A percentile compares a stretch with the other conserved stretches of the same genome.
Conservation (phyloP, 2,888 invertebrate genomes). For the Meandrusa payeni region DNA sequence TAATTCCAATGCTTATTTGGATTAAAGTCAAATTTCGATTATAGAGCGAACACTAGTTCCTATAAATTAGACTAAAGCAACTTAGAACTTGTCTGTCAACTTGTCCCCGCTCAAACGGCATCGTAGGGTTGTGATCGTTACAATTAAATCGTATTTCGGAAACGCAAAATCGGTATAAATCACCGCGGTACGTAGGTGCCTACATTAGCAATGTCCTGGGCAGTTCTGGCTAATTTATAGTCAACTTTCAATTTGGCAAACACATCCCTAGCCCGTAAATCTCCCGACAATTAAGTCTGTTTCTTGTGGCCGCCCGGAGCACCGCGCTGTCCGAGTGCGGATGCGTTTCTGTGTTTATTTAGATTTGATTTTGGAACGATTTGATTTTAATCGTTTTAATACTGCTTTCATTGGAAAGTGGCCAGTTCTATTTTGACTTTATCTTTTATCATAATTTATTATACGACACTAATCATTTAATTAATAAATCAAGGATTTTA, state of each 20-base stretch:
- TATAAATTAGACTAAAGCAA: too few relatives aligned
- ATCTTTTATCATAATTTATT: too few relatives aligned
- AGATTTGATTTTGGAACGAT: slow-evolving; percentile 14
- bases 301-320: slow-evolving; percentile 56
- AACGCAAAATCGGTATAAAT: slow-evolving; percentile 29
- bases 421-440: too few relatives aligned
- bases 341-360: slow-evolving; percentile 18
- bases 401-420: not conserved
- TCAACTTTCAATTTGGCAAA: slow-evolving; percentile 74
- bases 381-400: not conserved
- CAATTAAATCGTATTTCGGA: slow-evolving; percentile 21
- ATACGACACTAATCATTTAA: too few relatives aligned
- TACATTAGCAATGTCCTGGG: slow-evolving; percentile 37
- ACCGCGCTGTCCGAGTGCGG: slow-evolving; percentile 31
- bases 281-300: slow-evolving; percentile 60
- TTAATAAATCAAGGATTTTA: too few relatives aligned
- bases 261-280: slow-evolving; percentile 65
- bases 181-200: slow-evolving; percentile 29
- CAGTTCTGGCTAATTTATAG: slow-evolving; percentile 61
- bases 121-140: not conserved
- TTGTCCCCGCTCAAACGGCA: too few relatives aligned
- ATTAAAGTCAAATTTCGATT: too few relatives aligned
- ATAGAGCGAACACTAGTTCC: too few relatives aligned
- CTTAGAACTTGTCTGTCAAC: too few relatives aligned
- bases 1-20: too few relatives aligned